Evolutionary conservation across 2,888 invertebrate species (phyloP), one percentile per base, ranked within the genome.

Genomic region (Eudasyphora cyanicolor): DNA sequence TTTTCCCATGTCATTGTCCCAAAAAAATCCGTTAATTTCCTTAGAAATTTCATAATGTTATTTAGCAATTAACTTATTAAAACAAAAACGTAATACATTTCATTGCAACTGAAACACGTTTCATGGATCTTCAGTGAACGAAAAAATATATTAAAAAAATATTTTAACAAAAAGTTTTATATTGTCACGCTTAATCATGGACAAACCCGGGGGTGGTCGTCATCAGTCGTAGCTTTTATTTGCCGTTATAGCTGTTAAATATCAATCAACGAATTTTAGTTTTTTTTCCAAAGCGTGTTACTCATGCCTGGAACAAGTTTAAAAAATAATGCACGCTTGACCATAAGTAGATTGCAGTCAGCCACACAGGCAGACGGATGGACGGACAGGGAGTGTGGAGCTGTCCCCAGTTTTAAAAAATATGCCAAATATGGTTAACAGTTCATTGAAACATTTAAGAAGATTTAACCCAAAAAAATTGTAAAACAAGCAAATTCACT

Each of bases 181-280:
- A 60, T 69, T 45, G 3, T 19, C 19, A 60, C 27, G 62, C 71
- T 57, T 70, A 75, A 75, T 78, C 70, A 45, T 62, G 32, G 27
- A 21, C 45, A n/a, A 67, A 76, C n/a, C 64, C 24, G 81, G 81
- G 78, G 84, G 84, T 81, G 84, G 78, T 57, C 60, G n/a, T n/a
- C n/a, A n/a, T n/a, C n/a, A n/a, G n/a, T n/a, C n/a, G n/a, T n/a
- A 19, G 42, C 51, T 1, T 27, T 5, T 27, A 67, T 19, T 38
- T 6, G 27, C 17, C 5, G 10, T 51, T 38, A n/a, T n/a, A n/a
- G 69, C 19, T 54, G 67, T 76, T 67, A 49, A 76, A 78, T 57
- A 78, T 71, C 81, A 81, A 76, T 78, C 78, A 81, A 60, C 70
- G 35, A 70, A 62, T 32, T 32, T 64, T 27, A 51, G 76, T 51